Base-by-base conservation (phyloP, 2,888 invertebrate genomes). In the Drosophila stalkeri region DNA sequence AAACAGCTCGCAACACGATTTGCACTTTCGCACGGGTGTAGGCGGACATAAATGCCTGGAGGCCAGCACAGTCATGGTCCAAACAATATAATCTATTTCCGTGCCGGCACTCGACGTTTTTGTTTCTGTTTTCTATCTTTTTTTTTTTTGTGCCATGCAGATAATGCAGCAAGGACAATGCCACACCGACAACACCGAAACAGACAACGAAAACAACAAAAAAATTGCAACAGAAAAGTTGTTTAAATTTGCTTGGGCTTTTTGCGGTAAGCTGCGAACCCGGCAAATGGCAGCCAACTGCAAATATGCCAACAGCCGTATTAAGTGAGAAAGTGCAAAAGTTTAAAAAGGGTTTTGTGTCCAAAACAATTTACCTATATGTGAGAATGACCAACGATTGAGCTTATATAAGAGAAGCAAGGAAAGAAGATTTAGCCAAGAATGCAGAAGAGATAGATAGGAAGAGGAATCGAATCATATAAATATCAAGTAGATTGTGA, bases 51-150 rank as follows among this genome's bases (percentile, higher is more conserved):
- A 82, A 77, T 61, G 86, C 89, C 89, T 81, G 80, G 75, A 86
- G 83, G 89, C 75, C 81, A 68, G 37, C 54, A 39, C 54, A 60
- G 65, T 72, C 81, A 82, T 75, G 78, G 86, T 78, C 68, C 86
- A 86, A 89, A 84, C 86, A 84, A 74, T 78, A 84, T 89, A 84
- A 84, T 89, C 87, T 89, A 81, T 81, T 86, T 89, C 84, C 72
- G 67, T 77, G 80, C 68, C 72, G 80, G 57, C 67, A 51, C 81
- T 81, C 64, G 59, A 68, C 73, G 60, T 57, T 72, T 74, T 84
- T 77, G 70, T 81, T 67, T 72, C 59, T 63, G 56, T 47, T 23
- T 33, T n/a, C 16, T 1, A 3, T 2, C 11, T 20, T 54, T 6
- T 39, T 47, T 60, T 47, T 49, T 64, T 72, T 60, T 63, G 65